These are phyloP conservation scores for Acanthisitta chloris DNA, from an alignment of 2,113 vertebrate species.

Conservation along the genomic window DNA sequence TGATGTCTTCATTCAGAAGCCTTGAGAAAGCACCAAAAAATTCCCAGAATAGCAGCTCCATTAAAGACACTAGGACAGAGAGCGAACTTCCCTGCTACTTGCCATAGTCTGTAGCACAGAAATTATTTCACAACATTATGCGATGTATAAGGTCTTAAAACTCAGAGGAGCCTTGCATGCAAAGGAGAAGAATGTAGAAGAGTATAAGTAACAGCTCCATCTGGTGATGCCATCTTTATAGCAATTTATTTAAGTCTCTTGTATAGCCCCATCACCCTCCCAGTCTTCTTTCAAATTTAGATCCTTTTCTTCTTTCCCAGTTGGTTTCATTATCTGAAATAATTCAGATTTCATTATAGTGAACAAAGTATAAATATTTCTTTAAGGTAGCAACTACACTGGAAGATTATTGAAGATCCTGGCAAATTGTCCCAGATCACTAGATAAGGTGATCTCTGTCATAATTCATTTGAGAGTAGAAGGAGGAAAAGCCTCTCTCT, in stretches of 20 bases:
- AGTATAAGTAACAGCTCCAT: constrained; percentile 28
- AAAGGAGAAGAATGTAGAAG: neutral
- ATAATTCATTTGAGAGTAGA: constrained; percentile 6
- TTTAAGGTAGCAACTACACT: neutral
- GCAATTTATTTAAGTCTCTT: neutral
- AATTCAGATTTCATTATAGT: constrained; percentile 12
- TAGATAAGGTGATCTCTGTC: constrained; percentile 4
- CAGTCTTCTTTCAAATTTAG: constrained; percentile 22
- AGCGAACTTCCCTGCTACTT: neutral
- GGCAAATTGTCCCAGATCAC: constrained; percentile 11
- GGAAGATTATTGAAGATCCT: constrained; percentile 2
- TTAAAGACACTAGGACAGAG: neutral
- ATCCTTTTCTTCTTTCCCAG: constrained; percentile 16
- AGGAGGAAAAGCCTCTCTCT: neutral
- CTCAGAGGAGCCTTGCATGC: neutral
- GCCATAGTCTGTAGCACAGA: neutral
- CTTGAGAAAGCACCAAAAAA: neutral
- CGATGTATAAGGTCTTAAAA: neutral
- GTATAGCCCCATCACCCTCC: neutral
- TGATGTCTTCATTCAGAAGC: neutral
- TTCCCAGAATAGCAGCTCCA: neutral
- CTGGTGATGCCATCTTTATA: neutral
- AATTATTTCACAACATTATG: neutral
- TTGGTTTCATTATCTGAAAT: constrained; percentile 51
- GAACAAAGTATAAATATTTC: constrained; percentile 26